phyloP scores from a whole-genome alignment of 2,797 vertebrate genomes.

The Phoeniculus purpureus region DNA sequence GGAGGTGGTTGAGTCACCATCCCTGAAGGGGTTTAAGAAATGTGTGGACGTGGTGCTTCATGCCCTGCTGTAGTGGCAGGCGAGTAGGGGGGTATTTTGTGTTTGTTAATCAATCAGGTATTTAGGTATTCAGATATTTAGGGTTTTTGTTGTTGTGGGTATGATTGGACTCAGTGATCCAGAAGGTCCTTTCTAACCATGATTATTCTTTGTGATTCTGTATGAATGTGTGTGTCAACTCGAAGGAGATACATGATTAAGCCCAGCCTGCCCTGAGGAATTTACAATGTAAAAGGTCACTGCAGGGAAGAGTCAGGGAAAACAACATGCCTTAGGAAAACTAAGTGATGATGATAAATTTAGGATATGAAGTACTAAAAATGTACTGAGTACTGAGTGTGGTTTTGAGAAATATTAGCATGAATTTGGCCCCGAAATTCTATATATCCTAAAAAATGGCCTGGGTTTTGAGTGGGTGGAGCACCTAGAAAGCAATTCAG shows the following conservation, averaged over 20 bases:
- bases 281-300: neutral
- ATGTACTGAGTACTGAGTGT: neutral
- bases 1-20: too few relatives aligned
- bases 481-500: neutral
- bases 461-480: neutral
- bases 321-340: neutral
- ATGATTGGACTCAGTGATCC: too few relatives aligned
- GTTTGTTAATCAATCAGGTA: too few relatives aligned
- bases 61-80: too few relatives aligned
- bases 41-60: too few relatives aligned
- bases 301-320: neutral
- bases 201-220: too few relatives aligned
- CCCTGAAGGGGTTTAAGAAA: too few relatives aligned
- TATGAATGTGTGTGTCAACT: neutral
- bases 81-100: too few relatives aligned
- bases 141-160: too few relatives aligned
- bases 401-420: neutral
- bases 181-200: too few relatives aligned
- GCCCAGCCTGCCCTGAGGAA: neutral
- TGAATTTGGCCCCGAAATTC: neutral
- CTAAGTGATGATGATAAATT: neutral
- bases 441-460: neutral
- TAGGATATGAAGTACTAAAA: neutral
- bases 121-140: too few relatives aligned
- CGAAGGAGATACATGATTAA: neutral